phyloP scores from a whole-genome alignment of 2,888 invertebrate species.

The Itoplectis maculator region DNA sequence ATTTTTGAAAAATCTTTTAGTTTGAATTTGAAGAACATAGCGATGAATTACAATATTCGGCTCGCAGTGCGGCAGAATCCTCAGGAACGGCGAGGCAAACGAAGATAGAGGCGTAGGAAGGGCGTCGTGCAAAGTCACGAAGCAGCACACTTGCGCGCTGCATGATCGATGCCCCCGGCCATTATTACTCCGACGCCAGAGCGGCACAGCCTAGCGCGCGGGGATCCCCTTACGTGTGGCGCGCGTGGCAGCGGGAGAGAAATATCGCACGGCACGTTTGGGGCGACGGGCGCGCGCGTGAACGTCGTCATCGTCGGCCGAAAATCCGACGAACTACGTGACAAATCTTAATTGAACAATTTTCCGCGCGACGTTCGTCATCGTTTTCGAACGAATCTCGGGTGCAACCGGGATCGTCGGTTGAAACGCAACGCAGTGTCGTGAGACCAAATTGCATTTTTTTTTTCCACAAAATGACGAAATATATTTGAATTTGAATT shows the following conservation, averaged over 20 bases:
- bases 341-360: slow-evolving; percentile 83
- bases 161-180: slow-evolving; percentile 81
- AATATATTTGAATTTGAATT: background rate
- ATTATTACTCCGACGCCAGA: slow-evolving; percentile 81
- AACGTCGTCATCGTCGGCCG: slow-evolving; percentile 36
- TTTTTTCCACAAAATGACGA: background rate
- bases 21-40: background rate
- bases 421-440: background rate
- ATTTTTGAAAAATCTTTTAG: background rate
- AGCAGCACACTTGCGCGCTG: slow-evolving; percentile 61
- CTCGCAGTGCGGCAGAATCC: background rate
- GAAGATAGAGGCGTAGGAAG: background rate
- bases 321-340: slow-evolving; percentile 76
- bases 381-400: slow-evolving; percentile 8
- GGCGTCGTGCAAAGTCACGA: slow-evolving; percentile 33
- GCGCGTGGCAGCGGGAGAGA: slow-evolving; percentile 43
- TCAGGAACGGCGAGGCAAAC: slow-evolving; percentile 35
- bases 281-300: too few species aligned
- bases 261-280: slow-evolving; percentile 15
- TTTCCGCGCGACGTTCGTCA: slow-evolving; percentile 68
- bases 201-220: slow-evolving; percentile 69
- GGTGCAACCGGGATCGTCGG: background rate
- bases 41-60: background rate
- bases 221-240: slow-evolving; percentile 42
- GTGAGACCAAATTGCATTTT: background rate